phyloP scores from a whole-genome alignment of 2,113 vertebrate genomes.

The Ahaetulla prasina region DNA sequence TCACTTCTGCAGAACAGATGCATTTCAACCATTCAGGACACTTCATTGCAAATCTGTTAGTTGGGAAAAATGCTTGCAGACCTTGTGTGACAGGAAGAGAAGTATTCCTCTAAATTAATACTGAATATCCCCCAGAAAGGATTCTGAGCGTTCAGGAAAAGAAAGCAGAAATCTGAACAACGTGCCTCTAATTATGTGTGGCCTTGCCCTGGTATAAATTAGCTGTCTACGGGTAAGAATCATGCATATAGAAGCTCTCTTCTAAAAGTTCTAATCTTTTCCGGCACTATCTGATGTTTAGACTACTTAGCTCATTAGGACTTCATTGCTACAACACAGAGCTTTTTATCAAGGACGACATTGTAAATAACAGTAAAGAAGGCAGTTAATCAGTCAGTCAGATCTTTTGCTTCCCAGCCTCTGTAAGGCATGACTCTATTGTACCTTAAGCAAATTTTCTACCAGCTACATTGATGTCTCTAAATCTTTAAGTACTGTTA shows the following conservation, averaged over 20 bases:
- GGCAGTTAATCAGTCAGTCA: constrained; percentile 3
- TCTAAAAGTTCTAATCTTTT: neutral
- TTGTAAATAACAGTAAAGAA: constrained; percentile 8
- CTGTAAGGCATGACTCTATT: constrained; percentile 10
- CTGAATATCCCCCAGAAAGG: neutral
- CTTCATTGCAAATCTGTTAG: neutral
- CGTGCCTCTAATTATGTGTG: neutral
- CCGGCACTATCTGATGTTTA: constrained; percentile 19
- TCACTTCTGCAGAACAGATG: neutral
- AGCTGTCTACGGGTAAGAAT: neutral
- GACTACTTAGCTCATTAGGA: constrained; percentile 10
- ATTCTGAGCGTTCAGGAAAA: neutral
- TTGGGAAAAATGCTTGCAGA: neutral
- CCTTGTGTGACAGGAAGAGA: neutral
- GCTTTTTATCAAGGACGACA: neutral
- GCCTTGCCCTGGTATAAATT: neutral
- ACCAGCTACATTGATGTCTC: constrained; percentile 26
- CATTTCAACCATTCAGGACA: neutral
- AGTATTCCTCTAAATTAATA: neutral
- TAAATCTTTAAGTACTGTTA: constrained; percentile 26
- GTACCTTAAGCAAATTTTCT: constrained; percentile 10
- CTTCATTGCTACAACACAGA: constrained; percentile 16
- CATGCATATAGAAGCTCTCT: neutral
- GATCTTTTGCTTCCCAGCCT: constrained; percentile 4
- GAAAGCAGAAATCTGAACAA: neutral